These are phyloP conservation scores for Eurypyga helias DNA, from an alignment of 2,113 vertebrate species.

Conservation along the genomic window DNA sequence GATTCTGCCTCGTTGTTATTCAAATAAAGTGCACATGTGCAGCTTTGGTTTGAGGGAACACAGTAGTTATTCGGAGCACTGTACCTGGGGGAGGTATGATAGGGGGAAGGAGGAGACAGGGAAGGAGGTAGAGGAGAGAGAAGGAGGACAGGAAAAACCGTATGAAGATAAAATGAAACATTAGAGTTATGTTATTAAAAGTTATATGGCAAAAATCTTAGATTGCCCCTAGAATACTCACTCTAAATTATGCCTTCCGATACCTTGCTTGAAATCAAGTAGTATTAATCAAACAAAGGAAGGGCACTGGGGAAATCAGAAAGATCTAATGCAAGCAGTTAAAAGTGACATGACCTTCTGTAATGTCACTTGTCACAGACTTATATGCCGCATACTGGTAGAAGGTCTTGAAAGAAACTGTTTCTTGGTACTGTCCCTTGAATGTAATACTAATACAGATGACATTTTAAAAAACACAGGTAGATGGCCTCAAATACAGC, in stretches of 20 bases:
- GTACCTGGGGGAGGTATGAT: not conserved
- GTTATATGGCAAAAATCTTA: conserved; percentile 16
- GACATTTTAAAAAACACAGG: conserved; percentile 73
- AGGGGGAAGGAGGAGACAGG: not conserved
- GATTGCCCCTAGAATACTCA: conserved; percentile 30
- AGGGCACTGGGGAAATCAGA: conserved; percentile 93
- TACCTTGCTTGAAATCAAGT: conserved; percentile 76
- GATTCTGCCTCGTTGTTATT: not conserved
- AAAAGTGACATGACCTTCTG: conserved; percentile 98
- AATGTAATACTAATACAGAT: conserved; percentile 73
- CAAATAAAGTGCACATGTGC: not conserved
- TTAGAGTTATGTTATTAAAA: not conserved
- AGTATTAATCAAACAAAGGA: conserved; percentile 82
- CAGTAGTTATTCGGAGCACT: not conserved
- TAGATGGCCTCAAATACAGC: conserved; percentile 13
- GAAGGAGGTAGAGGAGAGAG: not conserved
- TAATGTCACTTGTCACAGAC: conserved; percentile 95
- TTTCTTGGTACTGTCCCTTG: conserved; percentile 66
- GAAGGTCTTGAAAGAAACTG: conserved; percentile 73
- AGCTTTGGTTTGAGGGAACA: not conserved
- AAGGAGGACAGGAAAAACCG: not conserved
- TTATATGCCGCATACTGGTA: conserved; percentile 79
- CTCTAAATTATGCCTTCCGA: conserved; percentile 73
- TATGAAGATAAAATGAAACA: not conserved
- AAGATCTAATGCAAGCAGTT: conserved; percentile 94